phyloP scores from a whole-genome alignment of 2,113 vertebrate genomes.

The Pterocles orientalis region DNA sequence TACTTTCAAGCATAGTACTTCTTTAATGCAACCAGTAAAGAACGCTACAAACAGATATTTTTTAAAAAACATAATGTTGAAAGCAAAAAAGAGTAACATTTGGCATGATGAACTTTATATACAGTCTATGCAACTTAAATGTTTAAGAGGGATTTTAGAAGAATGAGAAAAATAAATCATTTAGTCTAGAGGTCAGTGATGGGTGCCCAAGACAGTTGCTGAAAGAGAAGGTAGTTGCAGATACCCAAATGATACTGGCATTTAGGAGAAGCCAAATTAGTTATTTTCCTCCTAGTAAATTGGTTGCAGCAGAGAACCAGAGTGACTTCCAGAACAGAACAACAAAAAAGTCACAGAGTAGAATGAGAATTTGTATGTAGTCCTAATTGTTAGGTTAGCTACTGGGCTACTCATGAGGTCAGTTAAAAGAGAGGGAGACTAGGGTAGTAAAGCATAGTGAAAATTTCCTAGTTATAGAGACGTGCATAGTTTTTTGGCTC shows the following conservation, averaged over 20 bases:
- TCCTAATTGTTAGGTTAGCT: not conserved
- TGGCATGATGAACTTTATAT: not conserved
- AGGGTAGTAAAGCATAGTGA: not conserved
- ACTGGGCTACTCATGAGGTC: not conserved
- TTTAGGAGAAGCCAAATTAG: not conserved
- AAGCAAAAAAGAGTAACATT: not conserved
- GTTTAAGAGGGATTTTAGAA: not conserved
- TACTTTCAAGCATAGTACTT: not conserved
- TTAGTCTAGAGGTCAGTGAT: not conserved
- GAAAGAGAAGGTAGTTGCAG: not conserved
- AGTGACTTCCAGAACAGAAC: constrained; percentile 11
- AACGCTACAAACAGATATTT: not conserved
- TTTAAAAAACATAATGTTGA: not conserved
- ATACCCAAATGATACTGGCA: not conserved
- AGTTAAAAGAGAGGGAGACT: not conserved
- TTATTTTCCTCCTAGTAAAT: constrained; percentile 26
- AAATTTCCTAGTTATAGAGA: not conserved
- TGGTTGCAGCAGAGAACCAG: constrained; percentile 27
- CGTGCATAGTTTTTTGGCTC: not conserved
- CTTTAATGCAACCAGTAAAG: not conserved
- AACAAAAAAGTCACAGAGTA: constrained; percentile 27
- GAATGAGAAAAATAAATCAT: not conserved
- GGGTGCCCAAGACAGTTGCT: not conserved
- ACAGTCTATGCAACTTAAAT: not conserved
- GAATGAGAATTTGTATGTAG: not conserved